Base-by-base conservation (phyloP, 2,113 vertebrate species). In the Podocnemis expansa region DNA sequence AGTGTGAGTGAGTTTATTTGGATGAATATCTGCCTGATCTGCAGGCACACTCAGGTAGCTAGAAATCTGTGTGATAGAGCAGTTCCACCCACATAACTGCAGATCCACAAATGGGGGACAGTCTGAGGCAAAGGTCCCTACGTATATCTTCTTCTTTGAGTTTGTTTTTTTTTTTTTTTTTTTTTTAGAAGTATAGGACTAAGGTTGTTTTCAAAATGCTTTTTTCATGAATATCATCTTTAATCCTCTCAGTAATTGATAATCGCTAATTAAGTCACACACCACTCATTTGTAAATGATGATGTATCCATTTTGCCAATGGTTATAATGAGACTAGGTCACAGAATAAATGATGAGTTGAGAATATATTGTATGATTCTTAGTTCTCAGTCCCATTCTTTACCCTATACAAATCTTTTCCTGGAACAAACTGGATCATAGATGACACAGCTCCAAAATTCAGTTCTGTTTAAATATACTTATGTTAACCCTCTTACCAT, bases 31-130 rank as follows among this genome's bases (percentile, higher is more conserved):
- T 19, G 5, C 47, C 43, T 94, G 38, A 56, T 3, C 24, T 43
- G 19, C 70, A 73, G 38, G 70, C 70, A 43, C n/a, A 70, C 0
- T 31, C 3, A 67, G 11, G 8, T 25, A 49, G 85, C 75, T 16
- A 55, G 2, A 34, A 43, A n/a, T 1, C 0, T 0, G 1, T 52
- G 1, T 31, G 10, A 10, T 58, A 34, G n/a, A n/a, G 5, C 10
- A 3, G 31, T 31, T 0, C 0, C 76, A 70, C 3, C 1, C 1
- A 0, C 9, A 52, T 8, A 52, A 8, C 4, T 63, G 6, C 6
- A 75, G 10, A 6, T n/a, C 8, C 2, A 7, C 27, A 27, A 38
- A 82, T 92, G 79, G 10, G 85, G 3, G 10, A 17, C 6, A 82
- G 79, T 12, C 24, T 45, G 47, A 90, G 9, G 9, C 47, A 76